Base-by-base conservation (phyloP, 2,888 invertebrate genomes). In the Acrocyrtus sp. region DNA sequence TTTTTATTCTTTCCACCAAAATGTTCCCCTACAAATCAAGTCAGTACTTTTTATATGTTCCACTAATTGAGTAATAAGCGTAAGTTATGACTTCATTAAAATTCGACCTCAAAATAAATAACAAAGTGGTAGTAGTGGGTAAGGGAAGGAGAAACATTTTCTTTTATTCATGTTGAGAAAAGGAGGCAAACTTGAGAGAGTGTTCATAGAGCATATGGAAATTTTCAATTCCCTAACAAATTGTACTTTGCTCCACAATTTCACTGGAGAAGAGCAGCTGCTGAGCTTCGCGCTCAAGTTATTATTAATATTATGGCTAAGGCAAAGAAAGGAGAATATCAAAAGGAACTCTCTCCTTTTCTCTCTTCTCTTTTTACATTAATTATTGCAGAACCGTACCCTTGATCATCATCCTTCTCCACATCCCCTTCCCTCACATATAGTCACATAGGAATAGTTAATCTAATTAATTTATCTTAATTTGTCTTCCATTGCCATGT, bases 391-490 rank as follows among this genome's bases (percentile, higher is more conserved):
- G 66, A 66, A 39, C 69, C 45, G n/a, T n/a, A n/a, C n/a, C n/a
- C n/a, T n/a, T n/a, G 56, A 41, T 62, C 69, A 56, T 62, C 69
- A 60, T 47, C 60, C n/a, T 60, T 22, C n/a, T n/a, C n/a, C n/a
- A n/a, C n/a, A 22, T 8, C 34, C 15, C 39, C 8, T 17, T 61
- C 22, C 39, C 21, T 19, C 21, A 21, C 19, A 54, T 39, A 27
- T 34, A 48, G 17, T 41, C 62, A n/a, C 56, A 15, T 24, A 48
- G 54, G 67, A 26, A 58, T 57, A 62, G 68, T 74, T 74, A 74
- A 74, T 74, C 67, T 74, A 68, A 67, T 68, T 74, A 74, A 74
- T 74, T 74, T 68, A 63, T 74, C 73, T 74, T 67, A 74, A 74
- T 74, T 74, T 74, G 57, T 74, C 68, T 67, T 58, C 51, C 62